A percentile compares a stretch with the other conserved stretches of the same genome.
These are phyloP conservation scores for Propsilocerus akamusi DNA, from an alignment of 1,140 invertebrate genomes.

Conservation along the genomic window DNA sequence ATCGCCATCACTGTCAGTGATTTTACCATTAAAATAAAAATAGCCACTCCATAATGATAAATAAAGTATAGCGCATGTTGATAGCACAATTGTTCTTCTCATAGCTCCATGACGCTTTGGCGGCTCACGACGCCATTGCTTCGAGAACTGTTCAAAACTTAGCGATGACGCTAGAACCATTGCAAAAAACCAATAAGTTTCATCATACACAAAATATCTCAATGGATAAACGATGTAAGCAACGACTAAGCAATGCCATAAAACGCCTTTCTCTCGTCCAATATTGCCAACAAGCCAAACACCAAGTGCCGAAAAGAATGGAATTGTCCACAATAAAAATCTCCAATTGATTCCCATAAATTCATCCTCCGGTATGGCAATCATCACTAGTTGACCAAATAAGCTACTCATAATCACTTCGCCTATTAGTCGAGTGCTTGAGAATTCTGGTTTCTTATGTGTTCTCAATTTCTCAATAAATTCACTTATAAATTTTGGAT, in stretches of 20 bases:
- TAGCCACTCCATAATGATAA: constrained; percentile 52
- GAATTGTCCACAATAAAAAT: constrained; percentile 49
- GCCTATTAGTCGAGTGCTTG: constrained; percentile 52
- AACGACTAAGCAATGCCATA: constrained; percentile 45
- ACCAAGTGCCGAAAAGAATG: constrained; percentile 53
- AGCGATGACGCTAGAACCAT: constrained; percentile 42
- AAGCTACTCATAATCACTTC: constrained; percentile 59
- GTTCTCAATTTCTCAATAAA: constrained; percentile 39
- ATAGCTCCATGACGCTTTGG: constrained; percentile 25
- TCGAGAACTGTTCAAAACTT: constrained; percentile 51
- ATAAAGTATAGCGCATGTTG: constrained; percentile 44
- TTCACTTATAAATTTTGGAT: constrained; percentile 44
- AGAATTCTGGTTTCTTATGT: constrained; percentile 59
- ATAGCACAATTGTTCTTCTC: constrained; percentile 30
- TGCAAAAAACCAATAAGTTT: constrained; percentile 41
- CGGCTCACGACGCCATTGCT: constrained; percentile 52
- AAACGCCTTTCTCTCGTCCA: constrained; percentile 50
- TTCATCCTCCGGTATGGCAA: constrained; percentile 59
- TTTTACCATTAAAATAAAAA: constrained; percentile 76
- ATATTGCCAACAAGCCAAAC: constrained; percentile 82
- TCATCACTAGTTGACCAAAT: constrained; percentile 52
- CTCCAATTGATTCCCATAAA: constrained; percentile 46
- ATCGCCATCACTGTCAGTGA: constrained; percentile 73
- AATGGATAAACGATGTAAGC: constrained; percentile 46
- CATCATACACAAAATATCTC: constrained; percentile 44